A percentile compares a stretch with the other conserved stretches of the same genome.
Evolutionary conservation across 2,797 vertebrate species (phyloP).

Genomic region (Labroides dimidiatus): DNA sequence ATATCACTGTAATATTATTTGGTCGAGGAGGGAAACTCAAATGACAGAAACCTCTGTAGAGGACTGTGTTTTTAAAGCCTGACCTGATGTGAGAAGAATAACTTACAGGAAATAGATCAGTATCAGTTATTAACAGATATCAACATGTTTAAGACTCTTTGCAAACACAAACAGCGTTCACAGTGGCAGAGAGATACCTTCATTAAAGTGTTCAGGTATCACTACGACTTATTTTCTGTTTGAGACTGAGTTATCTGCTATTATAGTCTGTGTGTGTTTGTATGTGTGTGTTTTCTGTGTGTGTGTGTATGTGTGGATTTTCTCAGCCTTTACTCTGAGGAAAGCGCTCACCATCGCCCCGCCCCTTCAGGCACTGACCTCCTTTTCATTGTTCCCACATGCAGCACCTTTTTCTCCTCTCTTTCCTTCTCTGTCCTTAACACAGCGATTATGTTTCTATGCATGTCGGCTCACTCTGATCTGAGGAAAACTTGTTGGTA

Average conservation of each 20-base stretch:
- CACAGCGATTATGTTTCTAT: background rate
- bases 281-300: constrained; percentile 21
- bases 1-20: no score
- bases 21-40: no score
- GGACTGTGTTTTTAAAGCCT: no score
- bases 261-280: constrained; percentile 9
- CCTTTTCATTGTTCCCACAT: constrained; percentile 73
- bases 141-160: no score
- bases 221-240: background rate
- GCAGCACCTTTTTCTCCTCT: constrained; percentile 62
- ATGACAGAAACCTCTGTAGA: no score
- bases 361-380: constrained; percentile 75
- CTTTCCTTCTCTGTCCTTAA: constrained; percentile 26
- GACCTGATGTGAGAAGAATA: no score
- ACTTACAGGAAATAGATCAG: no score
- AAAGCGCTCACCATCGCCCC: constrained; percentile 56
- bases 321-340: constrained; percentile 51
- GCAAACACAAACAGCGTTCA: no score
- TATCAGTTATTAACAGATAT: no score
- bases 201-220: no score
- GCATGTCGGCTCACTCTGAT: background rate
- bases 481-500: background rate
- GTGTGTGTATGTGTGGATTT: constrained; percentile 14
- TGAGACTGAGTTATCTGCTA: background rate
- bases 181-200: no score